Base-by-base conservation (phyloP, 2,113 vertebrate genomes). In the Bubo blakistoni region DNA sequence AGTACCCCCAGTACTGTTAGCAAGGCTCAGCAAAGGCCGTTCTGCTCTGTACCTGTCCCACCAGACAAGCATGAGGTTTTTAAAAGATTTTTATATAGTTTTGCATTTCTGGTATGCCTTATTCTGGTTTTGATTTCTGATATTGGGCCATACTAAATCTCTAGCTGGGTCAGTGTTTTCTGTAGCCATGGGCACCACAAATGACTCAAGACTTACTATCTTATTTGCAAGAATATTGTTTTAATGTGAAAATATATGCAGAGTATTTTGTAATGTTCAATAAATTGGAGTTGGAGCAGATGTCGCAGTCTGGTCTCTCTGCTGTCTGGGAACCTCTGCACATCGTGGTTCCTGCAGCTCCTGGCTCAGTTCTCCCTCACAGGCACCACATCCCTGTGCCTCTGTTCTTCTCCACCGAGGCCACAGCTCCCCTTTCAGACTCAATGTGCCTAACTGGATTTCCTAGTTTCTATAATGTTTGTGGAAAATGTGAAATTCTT, bases 241-340 rank as follows among this genome's bases (percentile, higher is more conserved):
- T 95, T 85, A 89, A 95, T 92, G 96, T 97, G 95, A 85, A 87
- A 92, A 92, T 86, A 94, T 76, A 89, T 55, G 82, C 92, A 90
- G 70, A 95, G 95, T 96, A 92, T 97, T 97, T 96, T 97, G 97
- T 97, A 96, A 94, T 49, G 92, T 96, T 91, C 92, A 97, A 94
- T 97, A 97, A 97, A 97, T 18, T 0, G 4, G 84, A 92, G 78
- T 79, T 82, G 93, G 88, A 96, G 71, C 78, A 52, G 88, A 86
- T 0, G 0, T 12, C 1, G 3, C 1, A 3, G 15, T 66, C 21
- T 57, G 57, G 30, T 52, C 7, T 85, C 44, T 47, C 36, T 86
- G 38, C 51, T 80, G 5, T 15, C 25, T 52, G 74, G 73, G 74
- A 76, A 44, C 62, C 46, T 77, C 40, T 62, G 57, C 54, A 32